Evolutionary conservation across 1,140 invertebrate species (phyloP).

Genomic region (Orius insidiosus): DNA sequence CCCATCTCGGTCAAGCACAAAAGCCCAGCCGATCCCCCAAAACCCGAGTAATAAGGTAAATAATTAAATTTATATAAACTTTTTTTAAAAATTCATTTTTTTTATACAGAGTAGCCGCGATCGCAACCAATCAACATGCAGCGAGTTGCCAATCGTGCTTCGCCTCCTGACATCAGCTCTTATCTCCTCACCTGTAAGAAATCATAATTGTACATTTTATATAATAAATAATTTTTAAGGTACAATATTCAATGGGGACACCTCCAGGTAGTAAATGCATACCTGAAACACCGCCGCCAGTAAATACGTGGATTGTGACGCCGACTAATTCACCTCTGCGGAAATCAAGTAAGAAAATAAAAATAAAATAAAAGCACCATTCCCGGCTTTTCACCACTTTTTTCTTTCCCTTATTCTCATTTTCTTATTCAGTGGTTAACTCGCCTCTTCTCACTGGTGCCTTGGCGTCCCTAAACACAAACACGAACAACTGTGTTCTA

Average conservation of each 20-base stretch:
- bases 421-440: slow-evolving; percentile 23
- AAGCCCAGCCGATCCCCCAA: background rate
- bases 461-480: slow-evolving; percentile 38
- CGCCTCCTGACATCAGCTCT: slow-evolving; percentile 58
- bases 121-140: slow-evolving; percentile 66
- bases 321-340: slow-evolving; percentile 49
- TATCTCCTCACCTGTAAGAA: slow-evolving; percentile 74
- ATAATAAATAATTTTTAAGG: too few species aligned
- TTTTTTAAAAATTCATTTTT: slow-evolving; percentile 8
- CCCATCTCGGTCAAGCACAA: slow-evolving; percentile 27
- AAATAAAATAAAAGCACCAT: too few species aligned
- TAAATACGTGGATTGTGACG: slow-evolving; percentile 62
- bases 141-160: slow-evolving; percentile 30
- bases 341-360: slow-evolving; percentile 44
- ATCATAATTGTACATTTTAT: slow-evolving; percentile 23
- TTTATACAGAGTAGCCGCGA: slow-evolving; percentile 27
- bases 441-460: slow-evolving; percentile 48
- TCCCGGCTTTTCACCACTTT: background rate
- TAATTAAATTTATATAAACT: slow-evolving; percentile 5
- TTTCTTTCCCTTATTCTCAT: background rate
- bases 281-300: slow-evolving; percentile 59
- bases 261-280: slow-evolving; percentile 49
- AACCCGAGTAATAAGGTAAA: slow-evolving; percentile 8
- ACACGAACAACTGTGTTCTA: slow-evolving; percentile 40
- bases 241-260: slow-evolving; percentile 81